phyloP scores from a whole-genome alignment of 1,140 invertebrate genomes.

The Liolophura sinensis region DNA sequence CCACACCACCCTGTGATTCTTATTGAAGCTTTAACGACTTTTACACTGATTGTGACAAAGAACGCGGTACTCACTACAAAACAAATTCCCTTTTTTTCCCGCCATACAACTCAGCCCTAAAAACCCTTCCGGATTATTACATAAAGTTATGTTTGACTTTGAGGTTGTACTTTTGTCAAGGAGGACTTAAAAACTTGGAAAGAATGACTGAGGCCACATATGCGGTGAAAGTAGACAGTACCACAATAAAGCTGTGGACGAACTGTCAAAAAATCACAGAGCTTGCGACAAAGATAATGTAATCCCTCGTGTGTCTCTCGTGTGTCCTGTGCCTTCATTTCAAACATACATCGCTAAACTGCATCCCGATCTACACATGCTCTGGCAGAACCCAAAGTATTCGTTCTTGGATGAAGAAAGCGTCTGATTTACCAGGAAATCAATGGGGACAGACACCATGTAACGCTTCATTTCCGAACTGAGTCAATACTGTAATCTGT shows the following conservation, averaged over 20 bases:
- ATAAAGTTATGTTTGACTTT: constrained; percentile 20
- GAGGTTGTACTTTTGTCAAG: constrained; percentile 16
- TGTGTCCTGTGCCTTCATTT: constrained; percentile 10
- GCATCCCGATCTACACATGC: constrained; percentile 4
- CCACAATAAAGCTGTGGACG: constrained; percentile 7
- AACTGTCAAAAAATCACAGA: too few relatives aligned
- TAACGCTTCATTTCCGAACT: too few relatives aligned
- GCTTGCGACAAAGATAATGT: too few relatives aligned
- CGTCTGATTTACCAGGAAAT: too few relatives aligned
- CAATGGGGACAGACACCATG: too few relatives aligned
- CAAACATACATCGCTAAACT: constrained; percentile 4
- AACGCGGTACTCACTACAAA: too few relatives aligned
- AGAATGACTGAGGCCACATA: constrained; percentile 16
- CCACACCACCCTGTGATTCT: too few relatives aligned
- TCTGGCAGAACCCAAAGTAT: constrained; percentile 14
- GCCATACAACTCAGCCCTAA: constrained; percentile 2
- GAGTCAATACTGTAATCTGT: too few relatives aligned
- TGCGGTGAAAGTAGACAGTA: constrained; percentile 6
- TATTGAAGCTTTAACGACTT: too few relatives aligned
- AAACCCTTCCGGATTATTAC: constrained; percentile 13
- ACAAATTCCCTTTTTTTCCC: constrained; percentile 10
- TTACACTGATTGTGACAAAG: too few relatives aligned
- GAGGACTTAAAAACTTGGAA: constrained; percentile 12
- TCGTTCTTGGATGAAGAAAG: too few relatives aligned
- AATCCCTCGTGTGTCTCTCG: too few relatives aligned